Base-by-base conservation (phyloP, 2,797 vertebrate genomes). In the Anguilla obscura region DNA sequence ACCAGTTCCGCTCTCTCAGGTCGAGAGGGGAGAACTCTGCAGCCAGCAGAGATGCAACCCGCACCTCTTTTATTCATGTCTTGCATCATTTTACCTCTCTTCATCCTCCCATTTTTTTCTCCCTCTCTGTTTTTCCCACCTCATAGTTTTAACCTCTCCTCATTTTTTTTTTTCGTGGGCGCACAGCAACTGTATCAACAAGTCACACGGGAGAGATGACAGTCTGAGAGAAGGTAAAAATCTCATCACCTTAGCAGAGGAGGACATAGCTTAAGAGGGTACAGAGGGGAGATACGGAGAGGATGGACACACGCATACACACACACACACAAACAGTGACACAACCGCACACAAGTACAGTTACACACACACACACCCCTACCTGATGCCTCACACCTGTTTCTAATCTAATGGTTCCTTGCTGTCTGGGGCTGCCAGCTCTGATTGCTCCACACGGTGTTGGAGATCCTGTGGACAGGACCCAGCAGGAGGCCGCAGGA, bases 331-430 rank as follows among this genome's bases (percentile, higher is more conserved):
- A 87, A 52, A 45, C 27, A 82, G 50, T 52, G 50, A 45, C 40
- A 45, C 40, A 45, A 3, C 40, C 40, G 10, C 88, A 79, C 40
- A 82, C 18, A 76, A 27, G 76, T n/a, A n/a, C 54, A 76, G 3
- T 36, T 83, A 56, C 66, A 76, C 66, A 74, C 63, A 33, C 40
- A 45, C 56, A 88, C 83, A 58, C 84, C 85, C 83, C 33, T 60
- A 69, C 52, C 52, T 87, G 74, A 50, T 85, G 52, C 63, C 82
- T 52, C 85, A 89, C 88, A 89, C 74, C 86, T 89, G 88, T 85
- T 89, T 89, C 82, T 52, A 89, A 85, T 89, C 88, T 89, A 85
- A 52, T 87, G 88, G 63, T 87, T 87, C 88, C 86, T 89, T 80
- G 71, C 71, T 60, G 86, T 80, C 82, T 79, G 86, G 45, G 82